phyloP scores from a whole-genome alignment of 1,140 invertebrate genomes.

The Acromyrmex echinatior region DNA sequence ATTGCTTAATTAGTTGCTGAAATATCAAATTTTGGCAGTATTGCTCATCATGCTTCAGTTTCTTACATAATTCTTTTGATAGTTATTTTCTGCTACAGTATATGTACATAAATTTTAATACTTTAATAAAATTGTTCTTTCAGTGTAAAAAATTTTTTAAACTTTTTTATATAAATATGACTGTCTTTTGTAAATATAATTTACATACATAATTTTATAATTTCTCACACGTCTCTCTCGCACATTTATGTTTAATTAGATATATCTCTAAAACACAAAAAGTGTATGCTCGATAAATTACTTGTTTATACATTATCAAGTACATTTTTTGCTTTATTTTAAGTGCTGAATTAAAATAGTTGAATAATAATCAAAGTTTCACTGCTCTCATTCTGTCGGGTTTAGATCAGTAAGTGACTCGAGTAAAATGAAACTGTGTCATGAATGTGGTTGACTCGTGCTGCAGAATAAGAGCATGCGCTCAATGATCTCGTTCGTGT shows the following conservation, averaged over 20 bases:
- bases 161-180: no score
- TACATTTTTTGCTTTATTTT: neutral
- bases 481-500: slow-evolving; percentile 22
- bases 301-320: neutral
- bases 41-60: no score
- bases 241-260: slow-evolving; percentile 1
- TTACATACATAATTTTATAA: neutral
- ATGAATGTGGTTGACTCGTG: slow-evolving; percentile 43
- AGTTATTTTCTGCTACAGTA: no score
- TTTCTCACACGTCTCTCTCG: neutral
- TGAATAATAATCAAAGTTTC: slow-evolving; percentile 44
- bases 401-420: slow-evolving; percentile 42
- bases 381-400: slow-evolving; percentile 23
- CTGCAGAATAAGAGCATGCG: slow-evolving; percentile 18
- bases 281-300: neutral
- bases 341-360: slow-evolving; percentile 1
- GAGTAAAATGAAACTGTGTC: slow-evolving; percentile 52
- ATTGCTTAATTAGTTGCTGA: no score
- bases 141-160: no score
- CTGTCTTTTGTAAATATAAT: no score
- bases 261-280: neutral
- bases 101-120: no score
- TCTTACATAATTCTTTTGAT: no score
- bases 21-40: no score
- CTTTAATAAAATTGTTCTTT: no score